These are phyloP conservation scores for Lycocorax pyrrhopterus DNA, from an alignment of 2,113 vertebrate genomes.

Conservation along the genomic window DNA sequence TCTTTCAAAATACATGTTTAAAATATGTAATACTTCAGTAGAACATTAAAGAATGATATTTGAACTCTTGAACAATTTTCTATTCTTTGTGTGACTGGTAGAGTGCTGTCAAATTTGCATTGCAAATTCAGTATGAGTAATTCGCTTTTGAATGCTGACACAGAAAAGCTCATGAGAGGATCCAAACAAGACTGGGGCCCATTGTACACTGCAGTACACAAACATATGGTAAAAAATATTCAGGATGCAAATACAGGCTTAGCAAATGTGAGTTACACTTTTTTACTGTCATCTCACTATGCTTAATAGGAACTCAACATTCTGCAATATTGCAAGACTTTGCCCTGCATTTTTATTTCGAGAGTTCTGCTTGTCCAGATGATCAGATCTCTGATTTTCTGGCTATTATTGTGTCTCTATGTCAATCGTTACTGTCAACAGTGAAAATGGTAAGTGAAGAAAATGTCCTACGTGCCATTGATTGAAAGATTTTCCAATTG, in stretches of 20 bases:
- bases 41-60: neutral
- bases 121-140: neutral
- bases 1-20: neutral
- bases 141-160: neutral
- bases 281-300: neutral
- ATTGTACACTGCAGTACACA: neutral
- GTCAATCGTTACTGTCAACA: neutral
- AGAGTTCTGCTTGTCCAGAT: neutral
- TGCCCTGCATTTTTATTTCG: neutral
- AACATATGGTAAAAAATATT: neutral
- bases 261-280: neutral
- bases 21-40: neutral
- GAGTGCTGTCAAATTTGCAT: neutral
- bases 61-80: neutral
- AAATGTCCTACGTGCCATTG: rapidly evolving
- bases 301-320: neutral
- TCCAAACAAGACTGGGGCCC: neutral
- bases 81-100: neutral
- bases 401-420: neutral
- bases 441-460: neutral
- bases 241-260: neutral
- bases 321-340: neutral
- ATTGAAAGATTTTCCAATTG: neutral
- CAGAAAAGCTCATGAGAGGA: neutral
- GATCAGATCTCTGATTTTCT: neutral